Evolutionary conservation across 2,797 vertebrate species (phyloP).

Genomic region (Pygocentrus nattereri): DNA sequence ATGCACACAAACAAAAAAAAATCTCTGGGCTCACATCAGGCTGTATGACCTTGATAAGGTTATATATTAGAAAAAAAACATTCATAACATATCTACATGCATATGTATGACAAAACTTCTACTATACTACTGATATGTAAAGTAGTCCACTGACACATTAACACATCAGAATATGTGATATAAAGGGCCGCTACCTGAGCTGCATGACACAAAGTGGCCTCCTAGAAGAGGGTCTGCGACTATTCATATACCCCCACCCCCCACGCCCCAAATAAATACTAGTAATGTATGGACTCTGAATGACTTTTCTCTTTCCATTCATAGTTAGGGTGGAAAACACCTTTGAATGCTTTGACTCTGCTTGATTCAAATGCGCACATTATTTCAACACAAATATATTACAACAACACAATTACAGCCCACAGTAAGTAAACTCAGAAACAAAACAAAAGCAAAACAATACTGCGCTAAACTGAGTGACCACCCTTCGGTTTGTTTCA

Average conservation of each 20-base stretch:
- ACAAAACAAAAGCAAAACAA: too few species aligned
- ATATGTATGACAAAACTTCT: not conserved
- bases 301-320: not conserved
- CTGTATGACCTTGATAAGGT: not conserved
- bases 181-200: conserved; percentile 11
- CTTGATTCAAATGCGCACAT: not conserved
- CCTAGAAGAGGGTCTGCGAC: conserved; percentile 40
- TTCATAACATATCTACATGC: not conserved
- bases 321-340: too few species aligned
- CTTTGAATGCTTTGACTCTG: not conserved
- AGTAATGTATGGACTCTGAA: not conserved
- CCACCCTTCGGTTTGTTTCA: too few species aligned
- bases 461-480: too few species aligned
- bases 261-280: too few species aligned
- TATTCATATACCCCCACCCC: not conserved
- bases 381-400: not conserved
- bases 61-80: not conserved
- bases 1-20: not conserved
- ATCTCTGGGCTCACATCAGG: not conserved
- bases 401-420: not conserved
- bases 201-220: conserved; percentile 30
- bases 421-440: not conserved
- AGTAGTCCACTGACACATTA: not conserved
- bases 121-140: not conserved
- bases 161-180: not conserved